Percentiles rank a stretch among this genome's conserved stretches.
Conservation (phyloP, 2,113 vertebrate species). For the Anser brachyrhynchus region DNA sequence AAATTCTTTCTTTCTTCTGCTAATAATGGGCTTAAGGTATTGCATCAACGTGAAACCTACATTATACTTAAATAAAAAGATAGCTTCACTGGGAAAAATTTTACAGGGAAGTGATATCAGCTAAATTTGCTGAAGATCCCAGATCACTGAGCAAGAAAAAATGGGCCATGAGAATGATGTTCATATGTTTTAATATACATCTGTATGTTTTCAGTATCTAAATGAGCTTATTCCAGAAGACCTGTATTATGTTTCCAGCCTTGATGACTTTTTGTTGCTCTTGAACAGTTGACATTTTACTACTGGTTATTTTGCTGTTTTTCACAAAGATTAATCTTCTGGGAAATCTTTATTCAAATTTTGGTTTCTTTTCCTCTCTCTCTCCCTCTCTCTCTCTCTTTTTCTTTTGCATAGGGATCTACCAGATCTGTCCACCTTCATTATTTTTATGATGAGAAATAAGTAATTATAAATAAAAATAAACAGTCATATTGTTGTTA, state of each 20-base stretch:
- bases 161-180: fast-evolving
- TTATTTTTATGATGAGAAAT: background rate
- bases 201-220: background rate
- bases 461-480: too few relatives aligned
- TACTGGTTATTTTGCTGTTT: background rate
- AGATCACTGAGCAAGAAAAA: background rate
- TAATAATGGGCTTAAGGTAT: background rate
- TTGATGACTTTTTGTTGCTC: background rate
- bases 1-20: background rate
- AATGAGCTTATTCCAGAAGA: background rate
- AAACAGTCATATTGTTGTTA: too few relatives aligned
- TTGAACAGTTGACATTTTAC: background rate
- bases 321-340: background rate
- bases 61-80: background rate
- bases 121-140: background rate
- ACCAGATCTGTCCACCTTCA: background rate
- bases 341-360: too few relatives aligned
- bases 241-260: background rate
- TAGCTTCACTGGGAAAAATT: background rate
- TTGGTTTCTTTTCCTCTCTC: too few relatives aligned
- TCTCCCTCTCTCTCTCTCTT: too few relatives aligned
- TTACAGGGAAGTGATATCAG: background rate
- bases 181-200: background rate
- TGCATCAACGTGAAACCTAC: background rate
- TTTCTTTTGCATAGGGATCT: background rate